Percentiles rank a stretch among this genome's conserved stretches.
These are phyloP conservation scores for Stenotaenia linearis DNA, from an alignment of 2,888 invertebrate genomes.

Conservation along the genomic window DNA sequence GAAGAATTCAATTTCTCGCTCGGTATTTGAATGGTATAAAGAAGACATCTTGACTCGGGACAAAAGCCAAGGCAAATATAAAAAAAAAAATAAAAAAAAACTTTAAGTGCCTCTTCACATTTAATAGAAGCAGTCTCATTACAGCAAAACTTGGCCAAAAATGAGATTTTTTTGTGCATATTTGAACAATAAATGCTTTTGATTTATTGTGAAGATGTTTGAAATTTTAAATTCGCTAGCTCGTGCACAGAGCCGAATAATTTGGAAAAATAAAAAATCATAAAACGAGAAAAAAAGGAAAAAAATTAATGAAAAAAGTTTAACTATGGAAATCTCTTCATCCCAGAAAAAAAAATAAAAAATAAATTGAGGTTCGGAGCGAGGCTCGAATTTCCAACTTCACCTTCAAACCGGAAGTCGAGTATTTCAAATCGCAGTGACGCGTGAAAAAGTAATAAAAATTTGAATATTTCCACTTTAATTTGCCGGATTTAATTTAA, in stretches of 20 bases:
- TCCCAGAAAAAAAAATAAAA: no score
- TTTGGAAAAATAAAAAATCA: background rate
- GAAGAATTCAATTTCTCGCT: background rate
- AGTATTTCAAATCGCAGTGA: no score
- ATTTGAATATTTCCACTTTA: no score
- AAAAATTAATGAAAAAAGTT: background rate
- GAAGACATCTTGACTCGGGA: slow-evolving; percentile 12
- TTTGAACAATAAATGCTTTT: slow-evolving; percentile 24
- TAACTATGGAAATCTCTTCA: background rate
- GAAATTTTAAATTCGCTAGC: slow-evolving; percentile 10
- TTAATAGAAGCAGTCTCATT: slow-evolving; percentile 24
- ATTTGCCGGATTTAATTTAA: no score
- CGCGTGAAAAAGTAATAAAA: no score
- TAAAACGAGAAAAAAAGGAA: background rate
- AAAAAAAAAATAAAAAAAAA: background rate
- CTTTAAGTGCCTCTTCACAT: slow-evolving; percentile 7
- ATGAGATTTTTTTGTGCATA: slow-evolving; percentile 20
- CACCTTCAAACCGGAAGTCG: no score
- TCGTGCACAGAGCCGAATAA: slow-evolving; percentile 1
- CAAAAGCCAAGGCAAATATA: slow-evolving; percentile 2
- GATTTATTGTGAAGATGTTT: slow-evolving; percentile 21
- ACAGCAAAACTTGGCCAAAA: slow-evolving; percentile 5
- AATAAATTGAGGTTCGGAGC: no score
- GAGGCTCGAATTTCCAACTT: no score
- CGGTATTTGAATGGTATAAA: background rate